These are phyloP conservation scores for Micromys minutus DNA, from an alignment of 2,113 vertebrate species.

Conservation along the genomic window DNA sequence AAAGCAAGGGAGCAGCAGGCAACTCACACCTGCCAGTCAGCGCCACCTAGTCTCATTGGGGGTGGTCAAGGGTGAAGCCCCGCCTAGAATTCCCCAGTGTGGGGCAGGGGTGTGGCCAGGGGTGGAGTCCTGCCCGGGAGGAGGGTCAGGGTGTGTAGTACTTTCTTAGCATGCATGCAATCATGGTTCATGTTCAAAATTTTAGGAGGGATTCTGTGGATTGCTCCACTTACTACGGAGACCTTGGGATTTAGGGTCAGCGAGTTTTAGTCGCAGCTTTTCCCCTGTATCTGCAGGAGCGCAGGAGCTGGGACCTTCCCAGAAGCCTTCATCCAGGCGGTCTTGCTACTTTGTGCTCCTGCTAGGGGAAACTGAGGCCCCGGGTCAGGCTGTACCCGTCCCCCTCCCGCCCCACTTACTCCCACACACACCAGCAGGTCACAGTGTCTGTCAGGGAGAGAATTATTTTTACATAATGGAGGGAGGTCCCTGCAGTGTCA, in stretches of 20 bases:
- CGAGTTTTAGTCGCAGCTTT: neutral
- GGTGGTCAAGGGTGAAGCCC: neutral
- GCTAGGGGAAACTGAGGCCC: neutral
- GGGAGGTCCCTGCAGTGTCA: accelerated
- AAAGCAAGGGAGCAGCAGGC: neutral
- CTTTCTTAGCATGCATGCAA: neutral
- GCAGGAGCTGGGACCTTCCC: neutral
- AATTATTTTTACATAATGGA: conserved; percentile 80
- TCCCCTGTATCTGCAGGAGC: no score
- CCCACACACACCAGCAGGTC: conserved; percentile 56
- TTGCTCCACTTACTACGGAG: neutral
- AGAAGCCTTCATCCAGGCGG: neutral
- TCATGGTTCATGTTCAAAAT: no score
- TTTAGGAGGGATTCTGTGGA: neutral
- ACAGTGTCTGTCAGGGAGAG: conserved; percentile 76
- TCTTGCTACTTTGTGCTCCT: neutral
- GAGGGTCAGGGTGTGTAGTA: neutral
- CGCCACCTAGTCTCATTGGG: neutral
- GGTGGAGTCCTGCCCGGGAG: no score
- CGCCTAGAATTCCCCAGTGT: neutral
- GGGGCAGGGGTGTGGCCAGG: neutral
- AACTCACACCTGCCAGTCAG: neutral
- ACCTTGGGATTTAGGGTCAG: neutral
- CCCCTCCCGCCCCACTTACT: no score
- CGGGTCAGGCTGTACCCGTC: neutral